A percentile compares a stretch with the other conserved stretches of the same genome.
These are phyloP conservation scores for Drosophila aff. DNA, from an alignment of 1,140 invertebrate genomes.

Conservation along the genomic window DNA sequence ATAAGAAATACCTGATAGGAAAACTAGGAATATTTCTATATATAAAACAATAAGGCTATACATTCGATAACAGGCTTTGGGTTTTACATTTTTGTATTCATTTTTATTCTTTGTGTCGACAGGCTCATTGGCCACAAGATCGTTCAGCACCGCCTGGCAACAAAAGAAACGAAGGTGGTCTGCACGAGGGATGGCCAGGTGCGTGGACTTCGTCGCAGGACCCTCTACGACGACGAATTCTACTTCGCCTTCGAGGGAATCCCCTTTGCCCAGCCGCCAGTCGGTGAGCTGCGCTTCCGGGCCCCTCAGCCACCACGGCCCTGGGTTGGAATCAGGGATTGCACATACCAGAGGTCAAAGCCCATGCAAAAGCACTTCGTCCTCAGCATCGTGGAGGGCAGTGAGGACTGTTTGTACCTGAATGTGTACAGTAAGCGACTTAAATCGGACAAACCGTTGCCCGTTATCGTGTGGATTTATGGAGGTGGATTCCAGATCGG, in stretches of 20 bases:
- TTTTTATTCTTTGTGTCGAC: background rate
- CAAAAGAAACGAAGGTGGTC: slow-evolving; percentile 53
- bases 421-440: slow-evolving; percentile 75
- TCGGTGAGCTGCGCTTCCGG: slow-evolving; percentile 88
- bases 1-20: background rate
- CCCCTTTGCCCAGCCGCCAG: slow-evolving; percentile 89
- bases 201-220: slow-evolving; percentile 58
- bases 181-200: slow-evolving; percentile 58
- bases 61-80: no score
- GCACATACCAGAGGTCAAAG: slow-evolving; percentile 50
- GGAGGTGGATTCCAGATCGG: slow-evolving; percentile 88
- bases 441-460: slow-evolving; percentile 69
- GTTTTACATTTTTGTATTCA: background rate
- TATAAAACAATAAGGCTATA: background rate
- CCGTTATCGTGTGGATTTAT: slow-evolving; percentile 90
- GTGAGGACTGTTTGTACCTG: slow-evolving; percentile 78
- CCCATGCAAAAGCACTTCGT: slow-evolving; percentile 68
- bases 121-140: slow-evolving; percentile 67
- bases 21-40: background rate
- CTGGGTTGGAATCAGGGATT: slow-evolving; percentile 86
- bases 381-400: slow-evolving; percentile 56
- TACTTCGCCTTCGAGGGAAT: slow-evolving; percentile 86
- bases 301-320: slow-evolving; percentile 86
- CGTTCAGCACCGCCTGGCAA: slow-evolving; percentile 61
- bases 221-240: slow-evolving; percentile 61